These are phyloP conservation scores for Apodemia duryi DNA, from an alignment of 2,888 invertebrate species.

Conservation along the genomic window DNA sequence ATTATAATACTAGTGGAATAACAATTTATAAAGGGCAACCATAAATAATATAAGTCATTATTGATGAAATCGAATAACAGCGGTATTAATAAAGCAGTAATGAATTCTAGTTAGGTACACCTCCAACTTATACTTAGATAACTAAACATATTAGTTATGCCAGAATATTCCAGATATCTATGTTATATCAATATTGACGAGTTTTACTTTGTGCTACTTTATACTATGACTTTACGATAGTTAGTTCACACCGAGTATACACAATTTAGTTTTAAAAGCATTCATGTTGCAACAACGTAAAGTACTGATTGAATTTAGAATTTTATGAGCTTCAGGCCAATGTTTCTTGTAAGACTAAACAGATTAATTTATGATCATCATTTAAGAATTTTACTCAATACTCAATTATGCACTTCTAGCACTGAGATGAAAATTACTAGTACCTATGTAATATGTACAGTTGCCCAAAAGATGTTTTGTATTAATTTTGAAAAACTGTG, in stretches of 20 bases:
- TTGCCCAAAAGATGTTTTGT: too few species aligned
- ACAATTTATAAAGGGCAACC: too few species aligned
- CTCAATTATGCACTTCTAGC: neutral
- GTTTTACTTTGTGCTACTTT: conserved; percentile 10
- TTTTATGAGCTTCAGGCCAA: conserved; percentile 41
- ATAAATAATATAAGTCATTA: neutral
- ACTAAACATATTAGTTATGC: neutral
- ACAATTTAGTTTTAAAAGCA: conserved; percentile 41
- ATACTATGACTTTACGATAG: neutral
- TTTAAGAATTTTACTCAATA: conserved; percentile 4
- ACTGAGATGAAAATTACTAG: too few species aligned
- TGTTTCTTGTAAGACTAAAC: conserved; percentile 36
- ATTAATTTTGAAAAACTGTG: too few species aligned
- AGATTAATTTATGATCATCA: conserved; percentile 38
- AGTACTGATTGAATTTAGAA: conserved; percentile 49
- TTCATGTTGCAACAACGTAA: conserved; percentile 43
- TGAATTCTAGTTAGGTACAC: neutral
- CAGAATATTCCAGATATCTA: conserved; percentile 3
- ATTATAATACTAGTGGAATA: too few species aligned
- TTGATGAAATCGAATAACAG: neutral
- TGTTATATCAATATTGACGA: conserved; percentile 11
- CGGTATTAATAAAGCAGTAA: conserved; percentile 1
- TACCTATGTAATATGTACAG: too few species aligned
- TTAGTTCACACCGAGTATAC: conserved; percentile 20
- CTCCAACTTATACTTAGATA: neutral